Base-by-base conservation (phyloP, 37 sponge, comb jelly and placozoan species). In the Haliclona indistincta region DNA sequence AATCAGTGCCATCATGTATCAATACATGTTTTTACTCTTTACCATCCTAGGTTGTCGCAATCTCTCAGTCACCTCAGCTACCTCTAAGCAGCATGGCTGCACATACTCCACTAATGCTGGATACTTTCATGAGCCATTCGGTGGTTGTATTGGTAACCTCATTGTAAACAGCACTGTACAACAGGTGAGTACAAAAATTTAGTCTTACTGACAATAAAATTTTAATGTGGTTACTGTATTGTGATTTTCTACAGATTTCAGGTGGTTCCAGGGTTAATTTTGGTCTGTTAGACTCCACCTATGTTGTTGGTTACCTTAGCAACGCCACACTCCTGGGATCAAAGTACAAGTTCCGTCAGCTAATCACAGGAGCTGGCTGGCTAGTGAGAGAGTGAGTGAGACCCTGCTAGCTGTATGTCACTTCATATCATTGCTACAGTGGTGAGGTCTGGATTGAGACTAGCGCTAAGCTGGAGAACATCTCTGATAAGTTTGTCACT, bases 301-400 rank as follows among this genome's bases (percentile, higher is more conserved):
- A 60, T 70, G 40, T 85, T 19, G 34, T 81, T 75, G 91, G 91
- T 0, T 90, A 90, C 74, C 36, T 90, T 15, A 67, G 71, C 13
- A 77, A 85, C 26, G 40, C 52, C 1, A 81, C 82, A 30, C n/a
- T 90, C 22, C 61, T 47, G 2, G 35, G 72, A n/a, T 34, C 52
- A 11, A 2, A 42, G 22, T 49, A 63, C 53, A 62, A 64, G 29
- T 63, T 76, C 6, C 13, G 29, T 15, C 64, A 89, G 30, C 37
- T 84, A 68, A 84, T 84, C 26, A 55, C 64, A 32, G 91, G 86
- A 39, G 77, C 82, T 71, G 91, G 91, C 0, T 90, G 91, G 91
- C 45, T 90, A 8, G 91, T 90, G 5, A 64, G 82, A 49, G 61
- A 51, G 90, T 84, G 38, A 63, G 82, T 73, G 30, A 1, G 29